Base-by-base conservation (phyloP, 2,888 invertebrate genomes). In the Agrochola lota region DNA sequence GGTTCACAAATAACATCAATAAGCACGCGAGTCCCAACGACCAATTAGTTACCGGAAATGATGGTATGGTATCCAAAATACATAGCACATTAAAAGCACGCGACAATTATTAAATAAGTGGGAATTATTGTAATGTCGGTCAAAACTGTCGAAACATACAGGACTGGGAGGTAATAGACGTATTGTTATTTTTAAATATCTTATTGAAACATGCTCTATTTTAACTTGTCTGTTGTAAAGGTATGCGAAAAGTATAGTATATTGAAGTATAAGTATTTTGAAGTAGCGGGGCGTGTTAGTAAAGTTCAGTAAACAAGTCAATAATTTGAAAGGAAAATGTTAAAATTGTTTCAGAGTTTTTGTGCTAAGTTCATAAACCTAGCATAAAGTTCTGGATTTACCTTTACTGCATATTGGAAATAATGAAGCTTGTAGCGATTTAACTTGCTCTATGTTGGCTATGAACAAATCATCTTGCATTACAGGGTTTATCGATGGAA, bases 361-460 rank as follows among this genome's bases (percentile, higher is more conserved):
- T 62, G n/a, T 20, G 12, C 26, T 57, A 55, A 11, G 15, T 68
- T 52, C 55, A 15, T 68, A 69, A 60, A 74, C 70, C 49, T 80
- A 70, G 23, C 49, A 60, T 69, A 77, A 81, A 70, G n/a, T 55
- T 76, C 35, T 62, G 67, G 57, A 80, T 87, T 93, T 96, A 97
- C 97, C 97, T 97, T 95, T 97, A 85, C 93, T 95, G 88, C 95
- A 97, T 90, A 97, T 96, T 69, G 98, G 98, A 93, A 98, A 98
- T 77, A 98, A 94, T 71, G 97, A 96, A 69, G 98, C 97, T 93
- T 98, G 98, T 79, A 98, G 95, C 78, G 97, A 97, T 93, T 97
- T 97, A 60, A 98, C 98, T 93, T 96, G 97, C 86, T 97, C 95
- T 91, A 96, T 86, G 90, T 95, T 95, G 57, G 95, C 93, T 90